These are phyloP conservation scores for Formica aserva DNA, from an alignment of 2,888 invertebrate species.

Conservation along the genomic window DNA sequence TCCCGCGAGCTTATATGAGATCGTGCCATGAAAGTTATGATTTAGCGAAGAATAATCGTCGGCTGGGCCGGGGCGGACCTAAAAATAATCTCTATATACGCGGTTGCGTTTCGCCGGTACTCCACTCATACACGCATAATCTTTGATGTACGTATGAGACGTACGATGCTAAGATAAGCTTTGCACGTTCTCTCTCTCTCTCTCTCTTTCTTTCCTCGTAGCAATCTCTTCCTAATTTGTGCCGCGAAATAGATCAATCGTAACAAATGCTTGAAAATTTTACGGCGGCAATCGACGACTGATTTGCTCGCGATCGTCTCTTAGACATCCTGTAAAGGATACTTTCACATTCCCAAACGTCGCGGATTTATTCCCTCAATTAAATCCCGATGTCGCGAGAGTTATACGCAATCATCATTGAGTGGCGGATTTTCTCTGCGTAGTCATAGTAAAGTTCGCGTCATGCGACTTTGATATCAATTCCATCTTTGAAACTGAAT, in stretches of 20 bases:
- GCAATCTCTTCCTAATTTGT: conserved; percentile 55
- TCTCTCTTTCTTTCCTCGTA: conserved; percentile 36
- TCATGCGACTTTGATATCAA: conserved; percentile 1
- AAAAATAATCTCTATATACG: conserved; percentile 76
- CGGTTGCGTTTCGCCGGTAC: conserved; percentile 59
- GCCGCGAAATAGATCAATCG: conserved; percentile 41
- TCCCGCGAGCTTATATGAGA: conserved; percentile 34
- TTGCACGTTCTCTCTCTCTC: conserved; percentile 27
- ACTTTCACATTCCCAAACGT: conserved; percentile 60
- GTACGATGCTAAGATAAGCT: conserved; percentile 70
- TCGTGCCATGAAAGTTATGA: conserved; percentile 74
- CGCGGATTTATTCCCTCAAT: conserved; percentile 39
- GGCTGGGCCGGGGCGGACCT: conserved; percentile 72
- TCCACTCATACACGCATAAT: conserved; percentile 44
- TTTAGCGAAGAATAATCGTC: conserved; percentile 81
- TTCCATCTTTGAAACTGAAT: background rate
- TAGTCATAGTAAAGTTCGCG: background rate
- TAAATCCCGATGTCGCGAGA: conserved; percentile 39
- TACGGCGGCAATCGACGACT: conserved; percentile 44
- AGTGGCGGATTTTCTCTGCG: conserved; percentile 1
- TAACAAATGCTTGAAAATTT: conserved; percentile 64
- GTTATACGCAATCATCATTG: conserved; percentile 25
- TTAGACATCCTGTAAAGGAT: conserved; percentile 28
- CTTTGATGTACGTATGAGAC: conserved; percentile 17
- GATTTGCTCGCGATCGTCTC: conserved; percentile 43